Evolutionary conservation across 2,888 invertebrate genomes (phyloP), one percentile per base, ranked within the genome.

Genomic region (Lepidonotus clava): DNA sequence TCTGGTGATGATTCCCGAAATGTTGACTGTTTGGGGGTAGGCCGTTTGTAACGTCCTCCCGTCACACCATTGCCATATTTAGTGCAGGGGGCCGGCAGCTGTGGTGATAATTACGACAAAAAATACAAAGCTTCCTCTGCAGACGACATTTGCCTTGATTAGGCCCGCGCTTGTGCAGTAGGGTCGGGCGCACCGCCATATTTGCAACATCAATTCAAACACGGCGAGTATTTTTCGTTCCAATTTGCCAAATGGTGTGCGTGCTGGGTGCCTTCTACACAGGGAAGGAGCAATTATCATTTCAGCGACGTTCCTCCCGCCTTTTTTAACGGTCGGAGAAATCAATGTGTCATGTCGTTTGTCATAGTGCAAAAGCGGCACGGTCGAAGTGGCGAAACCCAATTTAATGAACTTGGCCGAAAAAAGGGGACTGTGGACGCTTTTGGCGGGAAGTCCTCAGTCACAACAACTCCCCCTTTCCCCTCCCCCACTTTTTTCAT

Each of bases 221-320:
- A 76, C 46, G 51, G 41, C 1, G 80, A n/a, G 32, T 51, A 80
- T 41, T 80, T 80, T 51, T 34, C 46, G 46, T 80, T 28, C 80
- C 80, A 80, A 80, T 80, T 80, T 80, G 80, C 24, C 80, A 80
- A 80, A 80, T 80, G 80, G 46, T 18, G 46, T 80, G 80, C 80
- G 46, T 80, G 80, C 46, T 21, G 40, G 38, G 14, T 18, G 40
- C 8, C 36, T 11, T 34, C 38, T 76, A 61, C 61, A 40, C 2
- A 38, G 34, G 40, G 21, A 40, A 40, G 76, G 76, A 76, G 80
- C 80, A 80, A 80, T 80, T 80, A 80, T 80, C 80, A 80, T 80
- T 80, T 80, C 36, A 38, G 71, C 28, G 38, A 71, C 38, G 71
- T 71, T 38, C 71, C 18, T 46, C 18, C 46, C 46, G 8, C 46